Evolutionary conservation across 2,113 vertebrate species (phyloP).

Genomic region (Xerus inauris): DNA sequence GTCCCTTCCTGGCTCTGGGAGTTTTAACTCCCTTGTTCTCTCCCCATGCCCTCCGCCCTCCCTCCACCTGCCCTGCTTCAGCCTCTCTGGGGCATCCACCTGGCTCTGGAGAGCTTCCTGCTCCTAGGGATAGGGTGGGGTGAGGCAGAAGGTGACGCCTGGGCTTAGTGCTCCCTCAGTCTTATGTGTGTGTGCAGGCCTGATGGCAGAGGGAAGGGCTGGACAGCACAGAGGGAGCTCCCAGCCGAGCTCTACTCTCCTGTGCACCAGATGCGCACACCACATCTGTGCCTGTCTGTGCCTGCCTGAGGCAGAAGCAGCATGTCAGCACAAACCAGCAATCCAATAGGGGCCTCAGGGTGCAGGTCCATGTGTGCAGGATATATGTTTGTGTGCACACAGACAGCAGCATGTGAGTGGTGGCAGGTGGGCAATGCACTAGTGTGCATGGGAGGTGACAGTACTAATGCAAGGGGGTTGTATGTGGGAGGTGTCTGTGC

Average conservation of each 20-base stretch:
- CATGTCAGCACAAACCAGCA: not conserved
- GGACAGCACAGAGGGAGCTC: not conserved
- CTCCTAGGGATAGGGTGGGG: not conserved
- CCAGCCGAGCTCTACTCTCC: not conserved
- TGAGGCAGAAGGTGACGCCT: not conserved
- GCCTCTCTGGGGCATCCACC: not conserved
- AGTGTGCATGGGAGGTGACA: not conserved
- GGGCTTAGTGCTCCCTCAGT: not conserved
- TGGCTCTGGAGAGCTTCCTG: not conserved
- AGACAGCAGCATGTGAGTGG: not conserved
- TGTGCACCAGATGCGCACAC: not conserved
- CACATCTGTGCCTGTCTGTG: not conserved
- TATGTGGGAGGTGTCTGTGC: not conserved
- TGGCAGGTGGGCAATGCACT: not conserved
- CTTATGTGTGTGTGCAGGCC: not conserved
- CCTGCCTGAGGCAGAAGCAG: not conserved
- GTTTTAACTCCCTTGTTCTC: not conserved
- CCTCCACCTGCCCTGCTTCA: not conserved
- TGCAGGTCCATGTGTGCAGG: not conserved
- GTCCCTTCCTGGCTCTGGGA: not conserved
- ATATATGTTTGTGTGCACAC: not conserved
- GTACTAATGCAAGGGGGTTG: not conserved
- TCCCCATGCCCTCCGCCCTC: no score
- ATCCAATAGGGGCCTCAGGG: not conserved
- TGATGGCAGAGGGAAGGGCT: not conserved